These are phyloP conservation scores for Atrichornis clamosus DNA, from an alignment of 2,113 vertebrate genomes.

Conservation along the genomic window DNA sequence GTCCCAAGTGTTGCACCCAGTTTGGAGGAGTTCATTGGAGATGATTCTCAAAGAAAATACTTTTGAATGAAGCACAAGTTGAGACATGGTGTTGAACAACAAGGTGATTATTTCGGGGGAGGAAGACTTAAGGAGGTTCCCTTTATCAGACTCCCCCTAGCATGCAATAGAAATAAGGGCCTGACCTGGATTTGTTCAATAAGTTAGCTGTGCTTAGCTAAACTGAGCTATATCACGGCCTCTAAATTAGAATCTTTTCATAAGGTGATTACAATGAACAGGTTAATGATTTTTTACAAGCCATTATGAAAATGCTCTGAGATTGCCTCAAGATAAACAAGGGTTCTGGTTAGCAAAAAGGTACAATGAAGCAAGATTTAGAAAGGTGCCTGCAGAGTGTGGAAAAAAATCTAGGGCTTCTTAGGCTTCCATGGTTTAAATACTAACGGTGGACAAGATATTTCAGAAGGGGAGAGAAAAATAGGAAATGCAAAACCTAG, in stretches of 20 bases:
- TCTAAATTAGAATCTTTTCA: neutral
- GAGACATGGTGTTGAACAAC: neutral
- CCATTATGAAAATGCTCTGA: neutral
- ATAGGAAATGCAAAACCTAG: neutral
- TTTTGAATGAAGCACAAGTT: neutral
- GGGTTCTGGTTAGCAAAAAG: neutral
- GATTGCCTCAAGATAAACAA: neutral
- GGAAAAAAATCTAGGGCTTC: neutral
- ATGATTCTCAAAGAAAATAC: neutral
- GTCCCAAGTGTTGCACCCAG: neutral
- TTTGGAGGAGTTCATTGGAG: neutral
- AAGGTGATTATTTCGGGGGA: neutral
- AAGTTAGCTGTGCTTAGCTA: neutral
- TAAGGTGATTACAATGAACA: neutral
- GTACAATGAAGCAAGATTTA: neutral
- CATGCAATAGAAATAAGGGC: neutral
- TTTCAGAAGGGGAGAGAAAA: neutral
- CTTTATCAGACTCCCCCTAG: slow-evolving; percentile 29
- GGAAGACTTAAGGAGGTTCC: slow-evolving; percentile 13
- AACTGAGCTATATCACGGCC: neutral
- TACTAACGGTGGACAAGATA: neutral
- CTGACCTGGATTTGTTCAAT: slow-evolving; percentile 12
- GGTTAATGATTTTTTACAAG: neutral
- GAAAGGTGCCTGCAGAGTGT: neutral
- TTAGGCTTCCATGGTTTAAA: neutral